Base-by-base conservation (phyloP, 2,888 invertebrate genomes). In the Chelonus formosanus region DNA sequence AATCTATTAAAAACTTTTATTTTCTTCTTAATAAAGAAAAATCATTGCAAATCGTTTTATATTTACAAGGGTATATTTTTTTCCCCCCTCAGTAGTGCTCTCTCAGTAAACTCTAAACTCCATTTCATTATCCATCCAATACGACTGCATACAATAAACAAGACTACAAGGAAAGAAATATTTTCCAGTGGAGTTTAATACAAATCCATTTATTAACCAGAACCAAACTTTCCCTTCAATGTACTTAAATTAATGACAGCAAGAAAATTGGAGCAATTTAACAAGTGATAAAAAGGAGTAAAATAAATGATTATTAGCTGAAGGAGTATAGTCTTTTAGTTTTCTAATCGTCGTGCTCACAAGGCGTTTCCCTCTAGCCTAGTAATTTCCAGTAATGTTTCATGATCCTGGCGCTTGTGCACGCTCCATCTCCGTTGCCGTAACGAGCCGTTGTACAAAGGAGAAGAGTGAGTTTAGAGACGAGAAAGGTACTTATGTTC, bases 301-400 rank as follows among this genome's bases (percentile, higher is more conserved):
- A 20, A 20, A 20, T 20, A 20, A 20, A 20, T 20, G 20, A 20
- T 20, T 20, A 20, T 20, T 20, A 20, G 20, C 20, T 20, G 20
- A 20, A 20, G 20, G 20, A 20, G 20, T 55, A 55, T 31, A 55
- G 10, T 55, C 55, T 55, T 55, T 55, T 55, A 55, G 10, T 55
- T 40, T 55, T 40, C 55, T 55, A 55, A 55, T 55, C 55, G 55
- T 55, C 40, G 10, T 55, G 31, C 40, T 10, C 40, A 55, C 40
- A 36, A 10, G 4, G 40, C 55, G 20, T 20, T 20, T 20, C 20
- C 35, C 40, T 55, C 43, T 55, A n/a, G 35, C 40, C 36, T 10
- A 57, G 57, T 44, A 57, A 57, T 57, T 57, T 44, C 55, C 57
- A 44, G 57, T 57, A 57, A 57, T 57, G 57, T 57, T 44, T 57